Evolutionary conservation across 2,888 invertebrate genomes (phyloP).

Genomic region (Geophilus truncorum): DNA sequence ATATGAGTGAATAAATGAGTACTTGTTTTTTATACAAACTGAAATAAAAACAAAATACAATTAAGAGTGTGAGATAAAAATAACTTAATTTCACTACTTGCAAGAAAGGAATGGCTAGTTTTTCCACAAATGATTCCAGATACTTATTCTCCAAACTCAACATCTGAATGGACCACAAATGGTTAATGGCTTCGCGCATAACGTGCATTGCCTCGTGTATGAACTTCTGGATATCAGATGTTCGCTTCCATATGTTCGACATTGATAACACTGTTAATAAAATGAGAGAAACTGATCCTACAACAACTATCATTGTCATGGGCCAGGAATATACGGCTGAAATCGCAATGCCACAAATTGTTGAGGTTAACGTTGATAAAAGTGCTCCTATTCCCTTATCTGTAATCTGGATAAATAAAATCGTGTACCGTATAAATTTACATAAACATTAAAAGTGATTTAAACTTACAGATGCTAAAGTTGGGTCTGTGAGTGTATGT

Average conservation of each 20-base stretch:
- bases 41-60: neutral
- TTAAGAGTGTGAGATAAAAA: neutral
- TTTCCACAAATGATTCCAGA: conserved; percentile 1
- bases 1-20: neutral
- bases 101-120: neutral
- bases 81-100: neutral
- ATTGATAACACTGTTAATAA: neutral
- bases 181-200: neutral
- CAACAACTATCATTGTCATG: neutral
- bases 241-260: neutral
- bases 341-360: neutral
- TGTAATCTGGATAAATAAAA: neutral
- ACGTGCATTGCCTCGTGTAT: neutral
- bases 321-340: neutral
- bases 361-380: neutral
- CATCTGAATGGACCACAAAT: conserved; percentile 1
- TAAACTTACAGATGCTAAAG: neutral
- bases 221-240: neutral
- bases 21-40: neutral
- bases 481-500: neutral
- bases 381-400: neutral
- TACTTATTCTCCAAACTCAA: neutral
- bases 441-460: neutral
- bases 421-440: neutral
- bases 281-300: neutral